phyloP scores from a whole-genome alignment of 2,113 vertebrate genomes.

The Periophthalmodon schlosseri region DNA sequence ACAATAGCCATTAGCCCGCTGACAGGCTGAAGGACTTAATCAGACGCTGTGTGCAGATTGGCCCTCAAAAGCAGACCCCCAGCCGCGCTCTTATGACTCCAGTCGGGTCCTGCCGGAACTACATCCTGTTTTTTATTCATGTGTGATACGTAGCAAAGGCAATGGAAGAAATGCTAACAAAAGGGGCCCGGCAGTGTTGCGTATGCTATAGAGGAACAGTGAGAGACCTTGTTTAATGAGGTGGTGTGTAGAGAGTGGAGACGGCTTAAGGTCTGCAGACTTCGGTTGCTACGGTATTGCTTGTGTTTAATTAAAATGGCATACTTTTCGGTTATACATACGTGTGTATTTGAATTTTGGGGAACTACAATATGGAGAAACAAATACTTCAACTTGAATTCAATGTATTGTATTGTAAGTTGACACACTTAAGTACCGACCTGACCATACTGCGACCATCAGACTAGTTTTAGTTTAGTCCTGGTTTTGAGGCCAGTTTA shows the following conservation, averaged over 20 bases:
- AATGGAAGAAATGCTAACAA: constrained; percentile 70
- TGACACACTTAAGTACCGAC: no score
- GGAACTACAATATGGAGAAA: background rate
- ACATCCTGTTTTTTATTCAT: constrained; percentile 65
- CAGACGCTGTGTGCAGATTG: constrained; percentile 54
- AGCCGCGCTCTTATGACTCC: constrained; percentile 57
- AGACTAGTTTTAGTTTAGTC: background rate
- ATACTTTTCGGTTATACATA: background rate
- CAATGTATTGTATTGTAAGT: no score
- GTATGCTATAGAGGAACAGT: constrained; percentile 64
- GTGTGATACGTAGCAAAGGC: constrained; percentile 67
- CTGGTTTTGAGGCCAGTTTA: background rate
- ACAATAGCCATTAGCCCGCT: constrained; percentile 59
- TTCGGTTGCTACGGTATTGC: constrained; percentile 89
- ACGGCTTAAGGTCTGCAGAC: constrained; percentile 88
- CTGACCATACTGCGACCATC: no score
- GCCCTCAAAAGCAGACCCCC: constrained; percentile 68
- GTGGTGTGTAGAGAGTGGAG: constrained; percentile 84
- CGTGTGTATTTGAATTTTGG: no score
- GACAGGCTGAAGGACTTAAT: constrained; percentile 62
- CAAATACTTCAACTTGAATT: no score
- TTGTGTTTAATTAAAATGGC: constrained; percentile 85
- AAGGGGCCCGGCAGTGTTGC: constrained; percentile 66
- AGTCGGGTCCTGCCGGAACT: constrained; percentile 43
- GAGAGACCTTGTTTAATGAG: constrained; percentile 90